Evolutionary conservation across 2,113 vertebrate genomes (phyloP), one percentile per base, ranked within the genome.

Genomic region (Aptenodytes patagonicus): DNA sequence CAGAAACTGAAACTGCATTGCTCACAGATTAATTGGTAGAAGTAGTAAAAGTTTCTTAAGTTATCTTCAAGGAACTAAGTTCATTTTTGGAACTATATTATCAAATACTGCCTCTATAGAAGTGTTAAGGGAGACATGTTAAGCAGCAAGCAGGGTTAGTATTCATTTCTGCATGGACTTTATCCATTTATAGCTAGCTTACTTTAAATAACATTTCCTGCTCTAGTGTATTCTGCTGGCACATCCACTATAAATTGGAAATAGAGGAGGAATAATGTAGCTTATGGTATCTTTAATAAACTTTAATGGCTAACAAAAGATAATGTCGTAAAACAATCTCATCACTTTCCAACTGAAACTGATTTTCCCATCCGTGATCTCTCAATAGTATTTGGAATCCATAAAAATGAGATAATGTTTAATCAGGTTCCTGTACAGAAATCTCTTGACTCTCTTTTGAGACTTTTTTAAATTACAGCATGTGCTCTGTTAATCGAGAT

Each of bases 301-400:
- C n/a, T 81, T 90, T 77, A 93, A 91, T 80, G 52, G 51, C 54
- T 80, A 85, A 82, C 44, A 60, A 93, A 96, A 95, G 44, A 65
- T 89, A 92, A 92, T 78, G 40, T 70, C 28, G 4, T 93, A 92
- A 96, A 96, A 71, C 42, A 92, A 79, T 54, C 54, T 84, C 47
- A 80, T 83, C 78, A 26, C 58, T 84, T 95, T 87, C 79, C 51
- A 92, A 17, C 36, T 73, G 73, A 91, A 92, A 94, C 51, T 42
- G 47, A 71, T 71, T 93, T 96, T 96, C 70, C 71, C 34, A 28
- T 85, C 46, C 2, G 2, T 36, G 57, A 76, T 92, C 64, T 90
- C 77, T 72, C 95, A 97, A 83, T 57, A 94, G 46, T 94, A 93
- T 91, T 94, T 95, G 95, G 76, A 97, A 96, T 82, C 65, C 66